Conservation (phyloP, 2,888 invertebrate genomes). For the Calliscelio sp. region DNA sequence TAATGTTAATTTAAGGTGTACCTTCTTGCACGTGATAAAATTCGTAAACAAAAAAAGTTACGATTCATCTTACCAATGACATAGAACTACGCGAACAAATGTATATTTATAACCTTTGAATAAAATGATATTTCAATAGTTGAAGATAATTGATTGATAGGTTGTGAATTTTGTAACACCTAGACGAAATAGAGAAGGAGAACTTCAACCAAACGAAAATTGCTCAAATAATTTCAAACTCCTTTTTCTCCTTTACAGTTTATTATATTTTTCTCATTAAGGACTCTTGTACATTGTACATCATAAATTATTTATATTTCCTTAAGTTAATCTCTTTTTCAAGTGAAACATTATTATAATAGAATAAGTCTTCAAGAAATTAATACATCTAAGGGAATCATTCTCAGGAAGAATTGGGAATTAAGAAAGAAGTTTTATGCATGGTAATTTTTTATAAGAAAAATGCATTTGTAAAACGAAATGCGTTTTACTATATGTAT, state of each 20-base stretch:
- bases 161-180: conserved; percentile 61
- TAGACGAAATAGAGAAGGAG: conserved; percentile 23
- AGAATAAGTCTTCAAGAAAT: neutral
- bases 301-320: too few species aligned
- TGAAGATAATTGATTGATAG: conserved; percentile 40
- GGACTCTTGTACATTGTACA: neutral
- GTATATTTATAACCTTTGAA: conserved; percentile 65
- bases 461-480: too few species aligned
- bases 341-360: neutral
- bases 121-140: conserved; percentile 67
- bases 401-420: neutral
- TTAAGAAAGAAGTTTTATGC: neutral
- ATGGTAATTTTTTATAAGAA: too few species aligned
- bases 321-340: too few species aligned
- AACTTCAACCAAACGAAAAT: neutral
- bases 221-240: conserved; percentile 14
- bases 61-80: conserved; percentile 35
- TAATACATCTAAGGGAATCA: neutral
- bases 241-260: neutral
- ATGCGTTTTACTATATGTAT: too few species aligned
- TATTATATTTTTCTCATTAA: neutral
- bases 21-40: conserved; percentile 44
- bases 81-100: conserved; percentile 50
- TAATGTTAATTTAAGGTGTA: neutral
- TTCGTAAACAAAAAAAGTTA: conserved; percentile 27